phyloP scores from a whole-genome alignment of 2,113 vertebrate genomes.

The Paratilapia polleni region DNA sequence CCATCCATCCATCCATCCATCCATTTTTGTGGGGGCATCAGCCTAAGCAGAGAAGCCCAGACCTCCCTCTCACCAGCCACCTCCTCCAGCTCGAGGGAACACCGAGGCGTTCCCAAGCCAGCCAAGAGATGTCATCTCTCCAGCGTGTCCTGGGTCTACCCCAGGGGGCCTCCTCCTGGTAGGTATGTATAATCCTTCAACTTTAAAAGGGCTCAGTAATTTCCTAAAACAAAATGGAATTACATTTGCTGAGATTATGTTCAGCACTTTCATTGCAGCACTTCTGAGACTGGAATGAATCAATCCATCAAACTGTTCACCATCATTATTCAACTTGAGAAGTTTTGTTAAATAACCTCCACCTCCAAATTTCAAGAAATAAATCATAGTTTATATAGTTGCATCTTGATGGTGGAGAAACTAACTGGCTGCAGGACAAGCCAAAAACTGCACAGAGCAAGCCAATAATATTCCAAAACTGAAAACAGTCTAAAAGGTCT shows the following conservation, averaged over 20 bases:
- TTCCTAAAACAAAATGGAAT: not conserved
- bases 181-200: no score
- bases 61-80: no score
- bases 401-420: not conserved
- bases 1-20: no score
- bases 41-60: no score
- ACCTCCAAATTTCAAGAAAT: not conserved
- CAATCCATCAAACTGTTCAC: not conserved
- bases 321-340: not conserved
- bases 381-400: not conserved
- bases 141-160: no score
- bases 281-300: not conserved
- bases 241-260: not conserved
- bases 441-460: not conserved
- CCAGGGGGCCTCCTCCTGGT: no score
- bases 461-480: not conserved
- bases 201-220: not conserved
- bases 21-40: no score
- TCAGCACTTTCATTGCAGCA: not conserved
- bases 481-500: not conserved
- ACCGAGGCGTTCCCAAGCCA: no score
- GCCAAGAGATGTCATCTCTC: no score
- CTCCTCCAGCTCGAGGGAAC: no score
- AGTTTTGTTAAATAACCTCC: no score
- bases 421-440: not conserved